Conservation (phyloP, 1,140 invertebrate genomes). For the Liolophura sinensis region DNA sequence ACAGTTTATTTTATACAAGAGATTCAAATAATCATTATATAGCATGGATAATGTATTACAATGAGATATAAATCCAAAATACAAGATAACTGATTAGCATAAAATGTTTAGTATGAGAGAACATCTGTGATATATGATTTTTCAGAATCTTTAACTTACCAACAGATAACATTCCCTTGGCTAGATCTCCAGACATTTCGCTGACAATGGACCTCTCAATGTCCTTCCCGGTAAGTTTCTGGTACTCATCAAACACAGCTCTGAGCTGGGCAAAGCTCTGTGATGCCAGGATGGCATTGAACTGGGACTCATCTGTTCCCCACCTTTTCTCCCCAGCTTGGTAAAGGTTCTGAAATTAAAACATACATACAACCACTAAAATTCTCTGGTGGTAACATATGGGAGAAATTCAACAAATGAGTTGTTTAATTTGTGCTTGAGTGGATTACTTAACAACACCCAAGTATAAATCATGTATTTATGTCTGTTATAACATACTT, state of each 20-base stretch:
- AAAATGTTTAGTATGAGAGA: neutral
- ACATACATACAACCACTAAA: neutral
- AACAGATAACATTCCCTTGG: slow-evolving; percentile 51
- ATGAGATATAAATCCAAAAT: neutral
- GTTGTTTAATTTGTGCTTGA: too few relatives aligned
- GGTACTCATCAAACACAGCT: slow-evolving; percentile 56
- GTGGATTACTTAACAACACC: too few relatives aligned
- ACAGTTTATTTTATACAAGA: too few relatives aligned
- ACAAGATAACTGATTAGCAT: neutral
- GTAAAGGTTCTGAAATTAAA: slow-evolving; percentile 37
- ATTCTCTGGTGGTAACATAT: neutral
- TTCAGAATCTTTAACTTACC: slow-evolving; percentile 37
- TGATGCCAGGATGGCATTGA: slow-evolving; percentile 51
- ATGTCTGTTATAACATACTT: too few relatives aligned
- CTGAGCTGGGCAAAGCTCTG: slow-evolving; percentile 53
- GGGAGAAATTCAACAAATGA: too few relatives aligned
- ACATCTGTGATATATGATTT: neutral
- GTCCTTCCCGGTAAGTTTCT: slow-evolving; percentile 37
- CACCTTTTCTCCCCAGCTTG: slow-evolving; percentile 61
- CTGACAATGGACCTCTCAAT: slow-evolving; percentile 53
- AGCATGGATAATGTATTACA: too few relatives aligned
- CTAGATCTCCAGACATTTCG: slow-evolving; percentile 60
- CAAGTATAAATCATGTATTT: too few relatives aligned
- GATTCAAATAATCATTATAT: too few relatives aligned
- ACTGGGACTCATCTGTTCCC: slow-evolving; percentile 63